Conservation (phyloP, 2,888 invertebrate genomes). For the Macrosoma leucophasiata region DNA sequence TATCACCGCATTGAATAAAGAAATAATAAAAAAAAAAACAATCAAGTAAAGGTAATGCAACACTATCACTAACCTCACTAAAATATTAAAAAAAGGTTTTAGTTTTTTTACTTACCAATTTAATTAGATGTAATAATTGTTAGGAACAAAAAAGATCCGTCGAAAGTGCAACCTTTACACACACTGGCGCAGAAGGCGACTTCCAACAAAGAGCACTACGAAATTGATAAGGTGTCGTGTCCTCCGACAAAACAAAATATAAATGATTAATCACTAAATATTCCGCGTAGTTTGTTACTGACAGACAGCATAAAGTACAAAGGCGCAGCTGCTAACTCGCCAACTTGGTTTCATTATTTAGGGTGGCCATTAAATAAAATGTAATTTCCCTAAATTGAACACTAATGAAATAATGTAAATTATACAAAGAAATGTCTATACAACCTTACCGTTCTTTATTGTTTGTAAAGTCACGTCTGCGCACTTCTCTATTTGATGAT, state of each 20-base stretch:
- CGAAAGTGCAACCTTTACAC: conserved; percentile 69
- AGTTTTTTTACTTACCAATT: conserved; percentile 12
- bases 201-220: conserved; percentile 45
- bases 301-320: conserved; percentile 39
- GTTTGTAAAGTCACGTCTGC: too few species aligned
- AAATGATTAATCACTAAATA: conserved; percentile 33
- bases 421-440: too few species aligned
- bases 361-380: conserved; percentile 31
- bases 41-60: too few species aligned
- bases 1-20: too few species aligned
- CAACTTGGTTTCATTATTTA: conserved; percentile 37
- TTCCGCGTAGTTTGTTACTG: conserved; percentile 38
- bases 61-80: too few species aligned
- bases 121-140: too few species aligned
- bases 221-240: conserved; percentile 38
- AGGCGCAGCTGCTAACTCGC: conserved; percentile 33
- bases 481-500: too few species aligned
- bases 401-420: too few species aligned
- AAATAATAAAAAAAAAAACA: too few species aligned
- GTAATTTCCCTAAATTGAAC: conserved; percentile 28
- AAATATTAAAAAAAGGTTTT: conserved; percentile 11
- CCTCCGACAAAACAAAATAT: conserved; percentile 32
- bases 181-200: conserved; percentile 74
- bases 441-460: too few species aligned
- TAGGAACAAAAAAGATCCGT: conserved; percentile 37